A percentile compares a stretch with the other conserved stretches of the same genome.
phyloP scores from a whole-genome alignment of 2,888 invertebrate species.

The Drosophila picticornis region DNA sequence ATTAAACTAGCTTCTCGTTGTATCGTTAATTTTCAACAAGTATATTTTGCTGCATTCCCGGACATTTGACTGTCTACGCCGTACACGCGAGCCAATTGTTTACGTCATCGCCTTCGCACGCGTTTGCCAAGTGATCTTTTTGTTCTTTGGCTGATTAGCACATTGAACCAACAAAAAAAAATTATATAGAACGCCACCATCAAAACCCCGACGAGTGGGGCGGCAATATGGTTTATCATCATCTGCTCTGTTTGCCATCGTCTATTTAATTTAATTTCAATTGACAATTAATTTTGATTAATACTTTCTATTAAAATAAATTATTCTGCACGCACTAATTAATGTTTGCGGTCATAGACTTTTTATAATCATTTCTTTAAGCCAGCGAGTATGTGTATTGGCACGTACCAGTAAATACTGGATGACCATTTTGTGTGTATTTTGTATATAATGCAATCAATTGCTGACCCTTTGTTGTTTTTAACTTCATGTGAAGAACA shows the following conservation, averaged over 20 bases:
- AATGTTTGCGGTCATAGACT: conserved; percentile 3
- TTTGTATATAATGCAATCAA: conserved; percentile 3
- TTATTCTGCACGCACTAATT: conserved; percentile 17
- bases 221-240: conserved; percentile 36
- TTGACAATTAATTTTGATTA: conserved; percentile 38
- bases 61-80: conserved; percentile 30
- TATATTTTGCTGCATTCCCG: conserved; percentile 28
- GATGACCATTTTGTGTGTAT: background rate
- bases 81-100: conserved; percentile 63
- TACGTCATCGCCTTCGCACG: conserved; percentile 73
- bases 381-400: background rate
- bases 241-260: conserved; percentile 17
- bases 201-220: conserved; percentile 11
- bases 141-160: conserved; percentile 58
- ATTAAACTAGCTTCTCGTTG: background rate
- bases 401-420: background rate
- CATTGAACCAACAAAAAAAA: conserved; percentile 55
- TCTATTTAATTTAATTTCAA: conserved; percentile 33
- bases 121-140: conserved; percentile 74
- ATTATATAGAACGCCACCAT: conserved; percentile 25
- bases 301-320: conserved; percentile 33
- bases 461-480: conserved; percentile 33
- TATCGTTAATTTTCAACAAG: conserved; percentile 17
- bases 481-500: conserved; percentile 24
- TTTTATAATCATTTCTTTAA: background rate